Evolutionary conservation across 2,888 invertebrate genomes (phyloP), one percentile per base, ranked within the genome.

Genomic region (Dryobotodes eremita): DNA sequence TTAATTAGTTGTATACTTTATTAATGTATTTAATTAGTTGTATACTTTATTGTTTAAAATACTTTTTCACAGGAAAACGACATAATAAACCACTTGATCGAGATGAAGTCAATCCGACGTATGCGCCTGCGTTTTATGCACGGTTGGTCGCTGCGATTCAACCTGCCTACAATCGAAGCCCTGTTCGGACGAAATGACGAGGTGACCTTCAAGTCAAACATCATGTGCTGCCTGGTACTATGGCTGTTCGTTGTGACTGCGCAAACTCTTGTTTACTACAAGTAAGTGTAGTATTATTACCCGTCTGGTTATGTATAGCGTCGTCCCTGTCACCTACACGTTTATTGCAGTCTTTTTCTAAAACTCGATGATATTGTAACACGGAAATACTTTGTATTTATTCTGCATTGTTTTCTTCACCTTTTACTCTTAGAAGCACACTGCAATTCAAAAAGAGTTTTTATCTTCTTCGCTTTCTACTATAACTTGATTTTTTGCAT

Each of bases 181-280:
- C 98, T 98, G 97, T 99, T 99, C 94, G 98, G 98, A 84, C 98
- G 98, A 92, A 97, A 99, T 77, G 98, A 98, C 77, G 99, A 99
- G 95, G 98, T 98, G 89, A 99, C 99, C 97, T 99, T 99, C 96
- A 98, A 99, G 93, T 99, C 99, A 23, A 99, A 99, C 94, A 98
- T 99, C 97, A 97, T 99, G 92, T 99, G 99, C 95, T 99, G 99
- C 90, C 98, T 98, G 93, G 98, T 99, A 88, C 98, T 99, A 84
- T 99, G 99, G 98, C 95, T 99, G 68, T 98, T 99, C 93, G 98
- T 99, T 70, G 98, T 98, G 3, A 96, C 98, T 73, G 98, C 98
- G 83, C 98, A 99, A 94, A 96, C 97, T 71, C 97, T 98, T 74
- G 98, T 98, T 90, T 97, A 98, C 89, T 98, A 98, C 74, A 97